Conservation (phyloP, 2,888 invertebrate genomes). For the Rhagophthalmus giganteus region DNA sequence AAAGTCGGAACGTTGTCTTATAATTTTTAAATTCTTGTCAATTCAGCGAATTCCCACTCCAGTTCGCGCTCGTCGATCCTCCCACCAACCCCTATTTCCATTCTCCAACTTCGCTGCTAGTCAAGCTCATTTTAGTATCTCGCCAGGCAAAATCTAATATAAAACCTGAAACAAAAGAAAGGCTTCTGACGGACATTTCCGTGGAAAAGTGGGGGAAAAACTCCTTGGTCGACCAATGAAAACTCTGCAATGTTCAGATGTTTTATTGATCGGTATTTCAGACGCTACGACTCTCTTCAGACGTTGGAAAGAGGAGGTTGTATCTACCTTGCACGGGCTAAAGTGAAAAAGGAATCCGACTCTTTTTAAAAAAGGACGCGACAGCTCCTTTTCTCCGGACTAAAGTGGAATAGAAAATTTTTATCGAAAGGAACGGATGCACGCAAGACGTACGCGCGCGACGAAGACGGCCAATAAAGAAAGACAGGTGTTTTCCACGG, state of each 20-base stretch:
- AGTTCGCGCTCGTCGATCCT: conserved; percentile 13
- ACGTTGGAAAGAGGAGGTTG: conserved; percentile 29
- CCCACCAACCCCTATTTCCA: conserved; percentile 33
- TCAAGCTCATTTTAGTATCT: conserved; percentile 39
- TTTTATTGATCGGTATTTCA: conserved; percentile 55
- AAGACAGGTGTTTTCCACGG: conserved; percentile 23
- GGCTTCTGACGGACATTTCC: conserved; percentile 54
- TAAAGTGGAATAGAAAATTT: conserved; percentile 28
- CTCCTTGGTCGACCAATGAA: conserved; percentile 55
- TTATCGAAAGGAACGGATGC: conserved; percentile 17
- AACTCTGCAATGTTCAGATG: conserved; percentile 53
- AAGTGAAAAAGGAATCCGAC: conserved; percentile 34
- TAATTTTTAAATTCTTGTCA: conserved; percentile 3
- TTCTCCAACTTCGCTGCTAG: conserved; percentile 37
- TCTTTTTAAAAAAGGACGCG: conserved; percentile 34
- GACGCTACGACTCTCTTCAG: conserved; percentile 51
- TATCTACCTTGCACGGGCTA: conserved; percentile 27
- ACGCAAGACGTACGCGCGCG: conserved; percentile 19
- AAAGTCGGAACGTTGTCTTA: conserved; percentile 2
- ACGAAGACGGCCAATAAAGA: conserved; percentile 11
- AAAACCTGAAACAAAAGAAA: conserved; percentile 55
- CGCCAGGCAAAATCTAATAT: conserved; percentile 49
- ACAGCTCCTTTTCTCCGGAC: conserved; percentile 38
- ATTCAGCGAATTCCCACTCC: conserved; percentile 11
- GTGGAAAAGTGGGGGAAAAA: conserved; percentile 54